Conservation (phyloP, 2,888 invertebrate genomes). For the Eretmocerus hayati region DNA sequence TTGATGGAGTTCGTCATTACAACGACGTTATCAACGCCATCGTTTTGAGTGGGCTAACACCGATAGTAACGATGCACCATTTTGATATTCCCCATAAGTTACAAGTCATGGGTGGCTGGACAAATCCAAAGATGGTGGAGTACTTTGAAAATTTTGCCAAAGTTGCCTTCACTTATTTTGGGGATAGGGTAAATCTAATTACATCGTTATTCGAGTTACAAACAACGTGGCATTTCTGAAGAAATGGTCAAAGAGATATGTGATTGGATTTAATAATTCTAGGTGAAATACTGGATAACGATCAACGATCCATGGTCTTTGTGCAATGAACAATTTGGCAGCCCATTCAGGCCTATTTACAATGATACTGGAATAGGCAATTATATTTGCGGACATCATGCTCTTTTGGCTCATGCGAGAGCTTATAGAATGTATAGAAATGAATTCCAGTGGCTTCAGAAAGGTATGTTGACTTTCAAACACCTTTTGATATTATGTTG, state of each 20-base stretch:
- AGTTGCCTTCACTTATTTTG: constrained; percentile 55
- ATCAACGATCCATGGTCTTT: constrained; percentile 67
- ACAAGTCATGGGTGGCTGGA: constrained; percentile 63
- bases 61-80: constrained; percentile 55
- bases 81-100: constrained; percentile 53
- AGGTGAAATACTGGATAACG: constrained; percentile 60
- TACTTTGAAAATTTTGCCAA: constrained; percentile 60
- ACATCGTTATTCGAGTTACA: too few relatives aligned
- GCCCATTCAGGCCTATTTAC: constrained; percentile 2
- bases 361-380: constrained; percentile 43
- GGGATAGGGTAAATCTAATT: constrained; percentile 56
- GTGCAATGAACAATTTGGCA: constrained; percentile 52
- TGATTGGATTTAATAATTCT: background rate
- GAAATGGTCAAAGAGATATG: too few relatives aligned
- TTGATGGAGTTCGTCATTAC: constrained; percentile 69
- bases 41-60: constrained; percentile 52
- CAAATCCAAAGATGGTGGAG: constrained; percentile 59
- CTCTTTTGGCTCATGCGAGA: constrained; percentile 56
- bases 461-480: constrained; percentile 46
- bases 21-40: constrained; percentile 67
- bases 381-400: constrained; percentile 59
- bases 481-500: background rate
- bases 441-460: constrained; percentile 50
- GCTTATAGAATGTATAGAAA: constrained; percentile 58
- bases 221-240: too few relatives aligned